Percentiles rank a stretch among this genome's conserved stretches.
These are phyloP conservation scores for Oxycera nigricornis DNA, from an alignment of 2,888 invertebrate genomes.

Conservation along the genomic window DNA sequence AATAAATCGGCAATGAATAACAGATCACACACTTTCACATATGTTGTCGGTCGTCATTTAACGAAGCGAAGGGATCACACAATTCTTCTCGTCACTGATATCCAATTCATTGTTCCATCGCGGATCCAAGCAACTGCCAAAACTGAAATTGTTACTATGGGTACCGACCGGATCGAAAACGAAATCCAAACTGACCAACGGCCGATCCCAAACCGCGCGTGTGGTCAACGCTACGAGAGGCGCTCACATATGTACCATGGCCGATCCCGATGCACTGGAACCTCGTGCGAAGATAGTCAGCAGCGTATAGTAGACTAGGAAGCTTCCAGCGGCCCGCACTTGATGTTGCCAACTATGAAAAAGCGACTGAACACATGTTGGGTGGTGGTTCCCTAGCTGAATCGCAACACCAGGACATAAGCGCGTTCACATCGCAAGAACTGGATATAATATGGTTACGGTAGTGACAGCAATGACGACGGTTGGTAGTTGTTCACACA, in stretches of 20 bases:
- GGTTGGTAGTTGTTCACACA: background rate
- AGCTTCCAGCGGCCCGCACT: background rate
- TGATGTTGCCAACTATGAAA: background rate
- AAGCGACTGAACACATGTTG: constrained; percentile 13
- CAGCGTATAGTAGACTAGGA: background rate
- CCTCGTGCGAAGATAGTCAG: background rate
- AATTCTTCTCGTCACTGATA: constrained; percentile 5
- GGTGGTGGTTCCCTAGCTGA: background rate
- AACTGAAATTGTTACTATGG: no score
- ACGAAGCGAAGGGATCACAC: no score
- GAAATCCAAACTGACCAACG: constrained; percentile 34
- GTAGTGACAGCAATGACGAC: background rate
- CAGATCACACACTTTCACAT: no score
- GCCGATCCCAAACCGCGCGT: background rate
- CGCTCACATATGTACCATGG: constrained; percentile 1
- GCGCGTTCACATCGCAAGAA: background rate
- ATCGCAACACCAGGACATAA: background rate
- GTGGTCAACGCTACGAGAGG: background rate
- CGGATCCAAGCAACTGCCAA: background rate
- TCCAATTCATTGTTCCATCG: constrained; percentile 3
- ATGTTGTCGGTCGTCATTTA: no score
- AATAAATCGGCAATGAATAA: no score
- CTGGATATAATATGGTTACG: background rate
- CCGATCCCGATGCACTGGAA: background rate
- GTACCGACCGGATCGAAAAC: constrained; percentile 38